These are phyloP conservation scores for Argya squamiceps DNA, from an alignment of 2,797 vertebrate species.

Conservation along the genomic window DNA sequence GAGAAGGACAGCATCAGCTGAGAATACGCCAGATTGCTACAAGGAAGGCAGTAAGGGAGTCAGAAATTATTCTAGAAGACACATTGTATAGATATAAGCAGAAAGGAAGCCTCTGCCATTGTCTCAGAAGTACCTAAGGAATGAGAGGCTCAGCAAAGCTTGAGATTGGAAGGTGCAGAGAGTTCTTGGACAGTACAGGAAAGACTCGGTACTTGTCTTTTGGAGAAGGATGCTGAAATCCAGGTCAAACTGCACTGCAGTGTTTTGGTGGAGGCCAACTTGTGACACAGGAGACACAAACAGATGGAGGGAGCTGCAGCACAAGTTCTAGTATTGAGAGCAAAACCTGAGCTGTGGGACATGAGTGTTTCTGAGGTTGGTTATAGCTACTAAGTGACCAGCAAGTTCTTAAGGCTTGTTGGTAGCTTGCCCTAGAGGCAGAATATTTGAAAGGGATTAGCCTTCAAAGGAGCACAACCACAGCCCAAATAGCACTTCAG, in stretches of 20 bases:
- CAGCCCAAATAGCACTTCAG: neutral
- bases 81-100: neutral
- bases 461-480: neutral
- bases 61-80: neutral
- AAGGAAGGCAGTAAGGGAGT: neutral
- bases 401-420: neutral
- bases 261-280: neutral
- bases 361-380: neutral
- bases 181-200: neutral
- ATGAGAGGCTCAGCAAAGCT: neutral
- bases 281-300: neutral
- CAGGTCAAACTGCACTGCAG: neutral
- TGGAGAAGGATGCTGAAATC: neutral
- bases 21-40: neutral
- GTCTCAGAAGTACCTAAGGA: neutral
- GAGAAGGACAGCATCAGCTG: neutral
- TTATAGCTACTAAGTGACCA: neutral
- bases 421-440: neutral
- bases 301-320: neutral
- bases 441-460: neutral
- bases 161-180: neutral
- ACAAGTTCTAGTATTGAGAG: neutral
- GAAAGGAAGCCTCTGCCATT: neutral
- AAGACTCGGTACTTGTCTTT: neutral
- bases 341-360: neutral